Base-by-base conservation (phyloP, 2,113 vertebrate genomes). In the Capra hircus region DNA sequence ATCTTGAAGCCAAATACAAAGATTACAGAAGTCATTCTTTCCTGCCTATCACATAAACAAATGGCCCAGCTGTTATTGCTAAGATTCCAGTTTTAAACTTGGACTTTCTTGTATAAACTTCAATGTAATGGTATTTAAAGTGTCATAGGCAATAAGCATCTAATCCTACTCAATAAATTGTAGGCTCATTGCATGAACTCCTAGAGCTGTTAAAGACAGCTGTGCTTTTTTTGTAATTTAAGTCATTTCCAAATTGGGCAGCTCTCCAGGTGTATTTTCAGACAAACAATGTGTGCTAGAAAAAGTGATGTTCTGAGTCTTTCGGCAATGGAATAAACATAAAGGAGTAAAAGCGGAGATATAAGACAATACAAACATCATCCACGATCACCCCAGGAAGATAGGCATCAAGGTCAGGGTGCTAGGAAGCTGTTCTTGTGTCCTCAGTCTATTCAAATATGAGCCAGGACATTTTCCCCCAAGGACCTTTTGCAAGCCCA, bases 71-170 rank as follows among this genome's bases (percentile, higher is more conserved):
- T 99, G 99, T 99, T 99, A 98, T 98, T 99, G 98, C 98, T 98
- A 99, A 98, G 99, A 99, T 99, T 99, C 99, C 99, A 99, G 98
- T 99, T 99, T 99, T 98, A 99, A 99, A 99, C 99, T 99, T 99
- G 98, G 99, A 99, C 99, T 99, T 99, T 99, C 99, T 99, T 99
- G 98, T 99, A 99, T 99, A 99, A 99, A 99, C 99, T 99, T 99
- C 98, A 98, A 99, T 99, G 99, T 99, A 99, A 99, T 99, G 99
- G 99, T 99, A 99, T 99, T 99, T 99, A 99, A 99, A 99, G 99
- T 99, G 99, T 99, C 99, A 99, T 98, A 99, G 99, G 99, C 99
- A 99, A 99, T 99, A 99, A 99, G 99, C 98, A 98, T 99, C 99
- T 99, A 99, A 99, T 99, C 99, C 99, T 98, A 98, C 99, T 98